Conservation (phyloP, 1,140 invertebrate species). For the Phocides pigmalion region DNA sequence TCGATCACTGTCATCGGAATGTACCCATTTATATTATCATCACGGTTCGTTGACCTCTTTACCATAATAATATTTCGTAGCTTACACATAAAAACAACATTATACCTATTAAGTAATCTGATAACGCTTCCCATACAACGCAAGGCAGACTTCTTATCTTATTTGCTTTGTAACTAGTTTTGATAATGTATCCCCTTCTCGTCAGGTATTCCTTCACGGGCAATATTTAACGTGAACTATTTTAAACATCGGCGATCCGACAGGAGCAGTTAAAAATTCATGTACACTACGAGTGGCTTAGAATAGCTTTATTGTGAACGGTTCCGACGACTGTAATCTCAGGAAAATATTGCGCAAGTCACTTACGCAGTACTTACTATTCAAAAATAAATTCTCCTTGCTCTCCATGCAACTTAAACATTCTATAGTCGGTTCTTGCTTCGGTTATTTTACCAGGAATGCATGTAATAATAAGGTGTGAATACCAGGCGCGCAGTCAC, state of each 20-base stretch:
- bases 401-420: constrained; percentile 15
- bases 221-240: constrained; percentile 7
- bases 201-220: constrained; percentile 23
- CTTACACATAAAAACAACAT: constrained; percentile 51
- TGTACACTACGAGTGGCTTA: neutral
- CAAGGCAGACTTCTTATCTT: constrained; percentile 57
- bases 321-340: constrained; percentile 22
- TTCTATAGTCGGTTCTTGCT: constrained; percentile 13
- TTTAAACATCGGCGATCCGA: constrained; percentile 2
- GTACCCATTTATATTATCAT: constrained; percentile 66
- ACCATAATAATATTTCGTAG: constrained; percentile 52
- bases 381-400: constrained; percentile 42
- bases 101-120: constrained; percentile 52
- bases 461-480: constrained; percentile 10
- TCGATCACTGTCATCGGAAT: constrained; percentile 76
- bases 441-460: constrained; percentile 9
- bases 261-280: constrained; percentile 31
- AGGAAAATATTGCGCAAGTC: constrained; percentile 31
- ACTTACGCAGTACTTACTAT: constrained; percentile 31
- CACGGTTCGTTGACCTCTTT: constrained; percentile 70
- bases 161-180: constrained; percentile 45
- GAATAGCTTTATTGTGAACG: constrained; percentile 12
- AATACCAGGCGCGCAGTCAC: constrained; percentile 12
- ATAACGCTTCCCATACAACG: constrained; percentile 56
- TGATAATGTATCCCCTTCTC: constrained; percentile 26